phyloP scores from a whole-genome alignment of 2,113 vertebrate species.

The Micronycteris hirsuta region DNA sequence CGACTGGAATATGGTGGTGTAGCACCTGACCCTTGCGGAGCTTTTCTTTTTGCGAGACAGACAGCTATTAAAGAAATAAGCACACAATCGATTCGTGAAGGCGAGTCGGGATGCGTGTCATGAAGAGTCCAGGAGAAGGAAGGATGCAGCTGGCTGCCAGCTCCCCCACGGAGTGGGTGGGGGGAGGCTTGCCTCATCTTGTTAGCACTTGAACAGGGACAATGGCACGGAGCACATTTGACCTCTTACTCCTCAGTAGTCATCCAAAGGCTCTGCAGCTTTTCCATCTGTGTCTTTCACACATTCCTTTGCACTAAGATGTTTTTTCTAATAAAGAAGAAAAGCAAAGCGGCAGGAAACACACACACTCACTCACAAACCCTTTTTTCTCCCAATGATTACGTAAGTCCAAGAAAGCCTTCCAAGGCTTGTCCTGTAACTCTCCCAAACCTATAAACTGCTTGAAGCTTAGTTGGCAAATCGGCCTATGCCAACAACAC shows the following conservation, averaged over 20 bases:
- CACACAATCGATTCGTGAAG: neutral
- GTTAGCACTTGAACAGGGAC: constrained; percentile 49
- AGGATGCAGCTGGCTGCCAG: neutral
- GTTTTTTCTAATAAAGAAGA: constrained; percentile 35
- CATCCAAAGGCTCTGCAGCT: constrained; percentile 57
- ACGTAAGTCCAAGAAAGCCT: constrained; percentile 47
- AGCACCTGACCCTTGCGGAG: fast-evolving
- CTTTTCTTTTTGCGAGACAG: neutral
- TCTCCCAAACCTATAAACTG: constrained; percentile 55
- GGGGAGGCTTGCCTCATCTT: constrained; percentile 40
- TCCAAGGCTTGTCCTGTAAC: constrained; percentile 48
- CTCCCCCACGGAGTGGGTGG: neutral
- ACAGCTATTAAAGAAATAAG: neutral
- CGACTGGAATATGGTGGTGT: fast-evolving
- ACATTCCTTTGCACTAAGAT: constrained; percentile 70
- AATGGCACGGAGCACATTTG: constrained; percentile 30
- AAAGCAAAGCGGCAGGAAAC: constrained; percentile 33
- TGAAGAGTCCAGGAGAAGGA: neutral
- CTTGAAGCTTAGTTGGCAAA: constrained; percentile 57
- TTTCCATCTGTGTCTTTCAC: constrained; percentile 57
- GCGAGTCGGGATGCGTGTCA: neutral
- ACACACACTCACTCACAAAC: neutral
- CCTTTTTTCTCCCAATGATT: constrained; percentile 27
- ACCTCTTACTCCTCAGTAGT: constrained; percentile 5
- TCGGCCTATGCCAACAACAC: neutral